Conservation (phyloP, 2,113 vertebrate species). For the Microtus richardsoni region DNA sequence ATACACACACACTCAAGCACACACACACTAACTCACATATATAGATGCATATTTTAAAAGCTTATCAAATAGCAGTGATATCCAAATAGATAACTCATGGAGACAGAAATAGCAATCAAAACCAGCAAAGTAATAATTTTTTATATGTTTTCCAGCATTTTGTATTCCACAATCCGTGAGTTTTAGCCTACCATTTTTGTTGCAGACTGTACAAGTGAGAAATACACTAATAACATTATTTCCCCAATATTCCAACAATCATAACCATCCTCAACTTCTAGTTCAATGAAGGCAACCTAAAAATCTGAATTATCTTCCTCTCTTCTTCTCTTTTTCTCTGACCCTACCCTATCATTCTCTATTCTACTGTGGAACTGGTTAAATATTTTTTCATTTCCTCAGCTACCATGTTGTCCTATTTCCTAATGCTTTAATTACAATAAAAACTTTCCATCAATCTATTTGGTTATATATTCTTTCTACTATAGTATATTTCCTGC, state of each 20-base stretch:
- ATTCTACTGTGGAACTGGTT: background rate
- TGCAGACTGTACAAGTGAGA: background rate
- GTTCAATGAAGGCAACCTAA: background rate
- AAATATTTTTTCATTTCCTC: background rate
- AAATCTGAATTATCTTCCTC: background rate
- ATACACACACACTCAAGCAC: background rate
- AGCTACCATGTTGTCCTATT: background rate
- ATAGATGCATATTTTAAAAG: background rate
- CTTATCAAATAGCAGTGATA: background rate
- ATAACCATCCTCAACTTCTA: background rate
- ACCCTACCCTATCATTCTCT: background rate
- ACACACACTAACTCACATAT: background rate
- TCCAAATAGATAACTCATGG: background rate
- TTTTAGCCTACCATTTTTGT: background rate
- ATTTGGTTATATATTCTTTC: background rate
- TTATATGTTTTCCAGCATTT: background rate
- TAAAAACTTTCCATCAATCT: background rate
- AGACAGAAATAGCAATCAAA: slow-evolving; percentile 40
- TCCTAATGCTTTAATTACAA: background rate
- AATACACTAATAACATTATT: background rate
- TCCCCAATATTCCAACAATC: background rate
- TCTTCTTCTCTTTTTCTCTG: background rate
- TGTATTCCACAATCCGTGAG: background rate
- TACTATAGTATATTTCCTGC: background rate
- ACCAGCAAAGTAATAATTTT: background rate